A percentile compares a stretch with the other conserved stretches of the same genome.
phyloP scores from a whole-genome alignment of 2,797 vertebrate genomes.

The Bradypodion pumilum region DNA sequence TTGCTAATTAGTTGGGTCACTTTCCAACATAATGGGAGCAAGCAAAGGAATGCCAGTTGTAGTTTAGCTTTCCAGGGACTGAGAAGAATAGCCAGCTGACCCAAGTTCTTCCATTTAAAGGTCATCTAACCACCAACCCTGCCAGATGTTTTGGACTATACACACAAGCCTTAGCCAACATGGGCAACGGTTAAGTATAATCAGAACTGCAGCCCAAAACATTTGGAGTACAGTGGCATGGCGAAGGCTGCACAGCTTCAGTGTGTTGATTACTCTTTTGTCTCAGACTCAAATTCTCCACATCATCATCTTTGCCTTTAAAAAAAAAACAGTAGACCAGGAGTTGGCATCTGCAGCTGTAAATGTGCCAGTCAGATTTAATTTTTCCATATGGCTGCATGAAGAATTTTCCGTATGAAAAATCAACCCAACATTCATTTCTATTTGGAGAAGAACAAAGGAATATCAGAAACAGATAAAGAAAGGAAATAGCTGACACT shows the following conservation, averaged over 20 bases:
- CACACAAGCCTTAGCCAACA: background rate
- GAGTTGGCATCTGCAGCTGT: conserved; percentile 16
- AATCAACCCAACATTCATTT: background rate
- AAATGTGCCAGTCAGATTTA: background rate
- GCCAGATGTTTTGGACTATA: background rate
- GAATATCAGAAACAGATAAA: background rate
- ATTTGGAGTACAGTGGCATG: background rate
- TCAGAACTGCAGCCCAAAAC: background rate
- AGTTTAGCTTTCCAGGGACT: background rate
- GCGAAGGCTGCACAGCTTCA: background rate
- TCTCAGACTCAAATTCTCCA: background rate
- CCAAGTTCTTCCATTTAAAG: background rate
- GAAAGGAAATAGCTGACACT: background rate
- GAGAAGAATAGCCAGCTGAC: background rate
- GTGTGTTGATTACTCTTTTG: background rate
- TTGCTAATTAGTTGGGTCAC: background rate
- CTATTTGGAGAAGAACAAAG: conserved; percentile 38
- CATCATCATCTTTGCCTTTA: background rate
- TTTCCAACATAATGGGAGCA: background rate
- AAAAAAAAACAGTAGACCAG: background rate
- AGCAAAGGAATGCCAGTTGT: background rate
- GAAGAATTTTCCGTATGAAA: background rate
- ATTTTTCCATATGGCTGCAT: background rate
- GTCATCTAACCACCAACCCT: background rate
- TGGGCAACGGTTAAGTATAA: background rate